Evolutionary conservation across 2,797 vertebrate genomes (phyloP).

Genomic region (Hydrocynus forskahlii): DNA sequence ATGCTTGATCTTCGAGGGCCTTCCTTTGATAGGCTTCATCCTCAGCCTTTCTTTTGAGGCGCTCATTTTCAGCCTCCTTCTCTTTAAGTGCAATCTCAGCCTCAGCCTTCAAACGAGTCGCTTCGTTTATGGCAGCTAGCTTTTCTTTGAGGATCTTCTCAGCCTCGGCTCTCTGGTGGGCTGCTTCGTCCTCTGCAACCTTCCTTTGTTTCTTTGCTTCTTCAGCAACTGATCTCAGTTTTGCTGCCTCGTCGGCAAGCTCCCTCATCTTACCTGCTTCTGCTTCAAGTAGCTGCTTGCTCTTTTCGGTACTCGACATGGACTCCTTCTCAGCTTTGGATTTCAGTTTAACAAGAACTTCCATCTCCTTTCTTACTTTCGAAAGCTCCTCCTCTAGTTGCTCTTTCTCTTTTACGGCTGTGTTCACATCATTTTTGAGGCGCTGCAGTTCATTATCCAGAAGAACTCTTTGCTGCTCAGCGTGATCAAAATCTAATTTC

Average conservation of each 20-base stretch:
- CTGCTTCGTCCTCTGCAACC: slow-evolving; percentile 88
- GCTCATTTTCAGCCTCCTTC: slow-evolving; percentile 94
- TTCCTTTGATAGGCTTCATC: slow-evolving; percentile 95
- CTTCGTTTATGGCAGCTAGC: slow-evolving; percentile 89
- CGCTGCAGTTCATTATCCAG: slow-evolving; percentile 90
- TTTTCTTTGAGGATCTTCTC: slow-evolving; percentile 95
- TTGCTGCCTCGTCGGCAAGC: slow-evolving; percentile 89
- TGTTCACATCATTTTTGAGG: slow-evolving; percentile 85
- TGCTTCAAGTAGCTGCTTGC: slow-evolving; percentile 90
- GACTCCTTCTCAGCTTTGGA: slow-evolving; percentile 86
- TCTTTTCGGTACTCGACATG: slow-evolving; percentile 87
- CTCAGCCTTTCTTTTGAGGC: slow-evolving; percentile 89
- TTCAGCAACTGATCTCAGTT: slow-evolving; percentile 86
- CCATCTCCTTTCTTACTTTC: slow-evolving; percentile 90
- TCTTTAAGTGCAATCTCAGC: slow-evolving; percentile 93
- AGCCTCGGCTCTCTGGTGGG: slow-evolving; percentile 86
- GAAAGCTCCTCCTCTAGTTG: slow-evolving; percentile 91
- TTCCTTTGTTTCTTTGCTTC: slow-evolving; percentile 93
- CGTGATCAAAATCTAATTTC: slow-evolving; percentile 88
- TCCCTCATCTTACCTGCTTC: slow-evolving; percentile 90
- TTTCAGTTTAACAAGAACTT: slow-evolving; percentile 87
- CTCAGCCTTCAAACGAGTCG: slow-evolving; percentile 87
- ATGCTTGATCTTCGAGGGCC: slow-evolving; percentile 90
- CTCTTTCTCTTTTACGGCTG: slow-evolving; percentile 83
- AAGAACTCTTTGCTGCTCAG: slow-evolving; percentile 89